phyloP scores from a whole-genome alignment of 2,797 vertebrate species.

The Aldrovandia affinis region DNA sequence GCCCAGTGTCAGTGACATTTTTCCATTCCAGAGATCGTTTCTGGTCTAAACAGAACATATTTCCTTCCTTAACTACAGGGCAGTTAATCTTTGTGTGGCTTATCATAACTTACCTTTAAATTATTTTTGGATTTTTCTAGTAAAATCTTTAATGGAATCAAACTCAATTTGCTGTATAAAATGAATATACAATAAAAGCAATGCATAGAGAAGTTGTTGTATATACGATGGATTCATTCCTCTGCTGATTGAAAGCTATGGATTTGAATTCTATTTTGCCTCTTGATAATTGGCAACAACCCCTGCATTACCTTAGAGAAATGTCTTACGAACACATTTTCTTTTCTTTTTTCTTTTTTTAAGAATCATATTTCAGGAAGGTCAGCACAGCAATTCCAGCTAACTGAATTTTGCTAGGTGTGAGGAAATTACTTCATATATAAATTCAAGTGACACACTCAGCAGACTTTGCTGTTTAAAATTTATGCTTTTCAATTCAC shows the following conservation, averaged over 20 bases:
- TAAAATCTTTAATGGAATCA: background rate
- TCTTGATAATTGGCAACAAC: slow-evolving; percentile 19
- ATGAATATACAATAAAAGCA: background rate
- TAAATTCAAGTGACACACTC: slow-evolving; percentile 42
- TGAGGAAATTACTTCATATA: slow-evolving; percentile 41
- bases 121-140: background rate
- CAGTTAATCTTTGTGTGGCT: no score
- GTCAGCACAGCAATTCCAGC: slow-evolving; percentile 24
- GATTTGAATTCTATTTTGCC: slow-evolving; percentile 15
- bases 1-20: background rate
- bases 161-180: background rate
- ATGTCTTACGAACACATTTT: slow-evolving; percentile 22
- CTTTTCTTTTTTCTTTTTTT: slow-evolving; percentile 2
- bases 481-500: slow-evolving; percentile 47
- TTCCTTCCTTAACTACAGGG: background rate
- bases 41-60: background rate
- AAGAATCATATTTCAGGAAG: slow-evolving; percentile 36
- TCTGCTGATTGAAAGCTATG: background rate
- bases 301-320: slow-evolving; percentile 25
- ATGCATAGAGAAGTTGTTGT: background rate
- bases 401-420: slow-evolving; percentile 41
- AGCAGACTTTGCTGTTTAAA: slow-evolving; percentile 38
- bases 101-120: no score
- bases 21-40: background rate
- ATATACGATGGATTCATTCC: background rate